Base-by-base conservation (phyloP, 1,140 invertebrate genomes). In the Leptopilina clavipes region DNA sequence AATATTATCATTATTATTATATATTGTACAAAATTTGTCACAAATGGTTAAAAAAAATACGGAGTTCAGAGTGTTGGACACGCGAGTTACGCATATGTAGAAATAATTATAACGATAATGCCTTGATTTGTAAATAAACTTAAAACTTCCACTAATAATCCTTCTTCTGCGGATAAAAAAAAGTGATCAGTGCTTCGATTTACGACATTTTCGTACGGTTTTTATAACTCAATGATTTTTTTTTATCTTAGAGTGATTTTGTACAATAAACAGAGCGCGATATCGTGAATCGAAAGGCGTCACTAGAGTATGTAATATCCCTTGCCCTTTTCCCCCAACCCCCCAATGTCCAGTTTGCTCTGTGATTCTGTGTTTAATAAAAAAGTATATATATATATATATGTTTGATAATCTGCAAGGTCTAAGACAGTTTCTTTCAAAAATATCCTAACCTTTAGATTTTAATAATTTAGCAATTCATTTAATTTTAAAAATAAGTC, bases 91-190 rank as follows among this genome's bases (percentile, higher is more conserved):
- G 56, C 56, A 77, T 59, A 82, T 85, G 82, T 88, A 84, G 83
- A 86, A 73, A 81, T 84, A 82, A 87, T 87, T 86, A 84, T 40
- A 40, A 85, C 83, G 78, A 85, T 77, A 89, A 84, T 88, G 88
- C 87, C 87, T 89, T 88, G 86, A 89, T 87, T 88, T 90, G 87
- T 90, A 90, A 88, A 90, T 90, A 89, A 87, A 85, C 79, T 84
- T 82, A 73, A 85, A 85, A 87, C 86, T 88, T 88, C 84, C 84
- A 86, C 79, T 89, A 85, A 85, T 83, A 48, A 80, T 81, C 73
- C 37, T 82, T 83, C 9, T 75, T 84, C 73, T 79, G 74, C 79
- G 81, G 37, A 40, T 9, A 40, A 40, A 44, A 80, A 78, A 72
- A 52, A 82, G 65, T 72, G 19, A 48, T 72, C 44, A 72, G 75